Evolutionary conservation across 92 coral and sea anemone genomes (phyloP).

Genomic region (Pocillopora meandrina): DNA sequence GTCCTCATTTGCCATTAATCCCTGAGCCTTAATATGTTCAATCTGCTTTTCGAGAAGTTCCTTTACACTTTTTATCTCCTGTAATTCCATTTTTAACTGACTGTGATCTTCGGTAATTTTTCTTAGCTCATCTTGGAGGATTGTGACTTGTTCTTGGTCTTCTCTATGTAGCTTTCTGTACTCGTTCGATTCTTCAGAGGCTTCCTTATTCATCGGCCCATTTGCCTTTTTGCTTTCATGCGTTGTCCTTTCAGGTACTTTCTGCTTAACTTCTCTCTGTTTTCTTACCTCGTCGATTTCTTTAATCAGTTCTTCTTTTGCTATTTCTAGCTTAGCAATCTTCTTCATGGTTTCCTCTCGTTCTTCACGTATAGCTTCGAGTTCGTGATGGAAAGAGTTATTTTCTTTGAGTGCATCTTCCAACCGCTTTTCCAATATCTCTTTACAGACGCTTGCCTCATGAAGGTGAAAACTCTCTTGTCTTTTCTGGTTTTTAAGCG

Average conservation of each 20-base stretch:
- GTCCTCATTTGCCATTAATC: neutral
- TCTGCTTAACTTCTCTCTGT: conserved; percentile 21
- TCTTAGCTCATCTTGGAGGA: conserved; percentile 7
- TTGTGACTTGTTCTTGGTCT: neutral
- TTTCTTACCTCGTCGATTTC: conserved; percentile 21
- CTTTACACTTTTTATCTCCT: neutral
- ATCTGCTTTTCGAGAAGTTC: conserved; percentile 22
- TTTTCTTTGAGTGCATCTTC: conserved; percentile 74
- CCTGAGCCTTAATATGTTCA: neutral
- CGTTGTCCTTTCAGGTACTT: neutral
- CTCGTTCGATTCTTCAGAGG: neutral
- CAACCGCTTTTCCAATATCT: conserved; percentile 78
- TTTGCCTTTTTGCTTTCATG: neutral
- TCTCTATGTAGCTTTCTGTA: neutral
- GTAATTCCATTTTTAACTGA: conserved; percentile 10
- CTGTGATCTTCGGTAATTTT: conserved; percentile 13
- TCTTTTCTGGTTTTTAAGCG: conserved; percentile 67
- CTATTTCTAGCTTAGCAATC: conserved; percentile 31
- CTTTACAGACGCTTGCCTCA: conserved; percentile 75
- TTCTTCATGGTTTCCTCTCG: conserved; percentile 45
- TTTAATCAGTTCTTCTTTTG: conserved; percentile 27
- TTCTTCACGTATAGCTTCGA: conserved; percentile 51
- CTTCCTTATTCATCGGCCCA: neutral
- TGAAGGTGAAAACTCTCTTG: conserved; percentile 68
- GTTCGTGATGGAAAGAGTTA: conserved; percentile 61